Evolutionary conservation across 2,888 invertebrate genomes (phyloP), one percentile per base, ranked within the genome.

Genomic region (Leuctra nigra): DNA sequence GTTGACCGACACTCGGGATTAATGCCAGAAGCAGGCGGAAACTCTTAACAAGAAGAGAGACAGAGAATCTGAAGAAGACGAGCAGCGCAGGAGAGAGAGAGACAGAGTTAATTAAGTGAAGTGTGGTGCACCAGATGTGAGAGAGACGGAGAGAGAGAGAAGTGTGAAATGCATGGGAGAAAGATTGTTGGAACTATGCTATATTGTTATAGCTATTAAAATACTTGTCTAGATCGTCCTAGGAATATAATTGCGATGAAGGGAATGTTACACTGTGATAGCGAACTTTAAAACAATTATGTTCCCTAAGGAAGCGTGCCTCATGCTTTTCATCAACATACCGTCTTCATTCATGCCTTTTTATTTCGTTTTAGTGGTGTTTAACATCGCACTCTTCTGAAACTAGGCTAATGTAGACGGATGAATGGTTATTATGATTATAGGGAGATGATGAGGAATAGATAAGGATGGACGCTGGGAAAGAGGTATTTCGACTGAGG

Each of bases 181-280:
- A 44, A 44, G 44, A 44, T 44, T 44, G 44, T 23, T 20, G 23
- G n/a, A 44, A 9, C n/a, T 44, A 20, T 50, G 50, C 23, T 29
- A n/a, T n/a, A n/a, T n/a, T n/a, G n/a, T n/a, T n/a, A n/a, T n/a
- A 50, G 22, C 50, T 33, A 50, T 50, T 50, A 50, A 50, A 50
- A 50, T 50, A 50, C 50, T 50, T 50, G 50, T 16, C 33, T 41
- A n/a, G 11, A 20, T 20, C 11, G 18, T 50, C 33, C 22, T 9
- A 16, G 20, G 16, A 50, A 50, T 33, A 16, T 50, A 50, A 50
- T 50, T 50, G 50, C 50, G 50, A 35, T 33, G 33, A 29, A 7
- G 41, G 11, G 29, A 41, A 41, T 50, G 50, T 50, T 50, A 18
- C 35, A 7, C 50, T 14, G 35, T 36, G 50, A 50, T 50, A 50